Conservation (phyloP, 2,888 invertebrate genomes). For the Drosophila anomalata region DNA sequence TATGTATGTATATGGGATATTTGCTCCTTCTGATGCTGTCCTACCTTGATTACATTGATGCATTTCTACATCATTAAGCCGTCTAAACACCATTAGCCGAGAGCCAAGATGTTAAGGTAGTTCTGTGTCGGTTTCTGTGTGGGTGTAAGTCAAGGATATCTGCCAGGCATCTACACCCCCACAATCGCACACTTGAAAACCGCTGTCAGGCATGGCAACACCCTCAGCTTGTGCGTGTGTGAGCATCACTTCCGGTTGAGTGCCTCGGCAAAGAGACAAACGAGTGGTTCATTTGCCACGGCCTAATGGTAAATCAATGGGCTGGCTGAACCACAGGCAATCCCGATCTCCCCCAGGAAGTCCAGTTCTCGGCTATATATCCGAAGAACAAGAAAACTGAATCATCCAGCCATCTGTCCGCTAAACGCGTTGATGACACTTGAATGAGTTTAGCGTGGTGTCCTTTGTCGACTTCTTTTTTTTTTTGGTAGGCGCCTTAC, state of each 20-base stretch:
- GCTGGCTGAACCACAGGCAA: constrained; percentile 28
- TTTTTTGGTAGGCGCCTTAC: constrained; percentile 47
- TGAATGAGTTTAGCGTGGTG: constrained; percentile 64
- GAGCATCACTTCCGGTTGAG: constrained; percentile 71
- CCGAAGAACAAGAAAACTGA: constrained; percentile 5
- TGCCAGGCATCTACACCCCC: constrained; percentile 21
- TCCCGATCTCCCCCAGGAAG: constrained; percentile 31
- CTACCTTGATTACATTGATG: constrained; percentile 76
- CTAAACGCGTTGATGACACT: constrained; percentile 73
- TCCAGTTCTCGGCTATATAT: constrained; percentile 37
- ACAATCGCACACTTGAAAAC: neutral
- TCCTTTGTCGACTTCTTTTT: constrained; percentile 41
- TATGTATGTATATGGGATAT: neutral
- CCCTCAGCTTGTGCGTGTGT: constrained; percentile 32
- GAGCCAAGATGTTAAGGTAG: constrained; percentile 35
- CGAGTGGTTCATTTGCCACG: constrained; percentile 55
- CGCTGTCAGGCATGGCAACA: constrained; percentile 5
- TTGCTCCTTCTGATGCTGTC: constrained; percentile 20
- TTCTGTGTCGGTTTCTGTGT: constrained; percentile 26
- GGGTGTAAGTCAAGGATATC: constrained; percentile 50
- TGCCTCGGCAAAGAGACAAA: constrained; percentile 50
- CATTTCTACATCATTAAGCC: constrained; percentile 77
- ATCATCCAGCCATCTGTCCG: constrained; percentile 18
- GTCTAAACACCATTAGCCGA: constrained; percentile 68
- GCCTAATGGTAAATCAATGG: constrained; percentile 75